Base-by-base conservation (phyloP, 2,113 vertebrate species). In the Xiphophorus hellerii region DNA sequence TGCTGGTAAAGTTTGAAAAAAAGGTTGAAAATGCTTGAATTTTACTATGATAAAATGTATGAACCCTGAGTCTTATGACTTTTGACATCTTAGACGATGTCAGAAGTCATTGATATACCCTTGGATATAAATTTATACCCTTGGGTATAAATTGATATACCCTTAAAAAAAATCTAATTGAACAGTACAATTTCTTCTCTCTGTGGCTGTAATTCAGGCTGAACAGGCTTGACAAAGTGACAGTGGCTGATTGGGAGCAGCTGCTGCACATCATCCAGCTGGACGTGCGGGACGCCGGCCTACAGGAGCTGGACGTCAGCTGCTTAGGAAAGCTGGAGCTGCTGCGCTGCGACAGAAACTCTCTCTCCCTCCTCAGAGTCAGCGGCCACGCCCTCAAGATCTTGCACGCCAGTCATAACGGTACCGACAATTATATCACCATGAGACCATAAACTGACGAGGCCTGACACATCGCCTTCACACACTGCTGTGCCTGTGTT, bases 311-410 rank as follows among this genome's bases (percentile, higher is more conserved):
- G 73, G 96, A 99, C 3, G 94, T 96, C 39, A 92, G 93, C 4
- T 48, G 95, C 76, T 96, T 99, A 79, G 94, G 93, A 66, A 95
- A 94, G 0, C 93, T 98, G 28, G 97, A 99, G 89, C 93, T 98
- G 74, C 91, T 99, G 10, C 97, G 97, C 95, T 99, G 97, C 88
- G 97, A 99, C 89, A 92, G 97, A 83, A 99, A 99, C 89, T 83
- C 92, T 0, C 92, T 99, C 77, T 90, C 93, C 4, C 90, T 92
- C 4, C 91, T 99, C 62, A 94, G 93, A 87, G 90, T 97, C 81
- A 93, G 94, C 3, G 97, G 97, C 62, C 94, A 91, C 66, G 90
- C 94, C 67, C 96, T 99, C 33, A 98, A 98, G 84, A 94, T 95
- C 0, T 94, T 99, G 6, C 95, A 98, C 0, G 96, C 96, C 7